Evolutionary conservation across 2,797 vertebrate genomes (phyloP).

Genomic region (Anas capensis): DNA sequence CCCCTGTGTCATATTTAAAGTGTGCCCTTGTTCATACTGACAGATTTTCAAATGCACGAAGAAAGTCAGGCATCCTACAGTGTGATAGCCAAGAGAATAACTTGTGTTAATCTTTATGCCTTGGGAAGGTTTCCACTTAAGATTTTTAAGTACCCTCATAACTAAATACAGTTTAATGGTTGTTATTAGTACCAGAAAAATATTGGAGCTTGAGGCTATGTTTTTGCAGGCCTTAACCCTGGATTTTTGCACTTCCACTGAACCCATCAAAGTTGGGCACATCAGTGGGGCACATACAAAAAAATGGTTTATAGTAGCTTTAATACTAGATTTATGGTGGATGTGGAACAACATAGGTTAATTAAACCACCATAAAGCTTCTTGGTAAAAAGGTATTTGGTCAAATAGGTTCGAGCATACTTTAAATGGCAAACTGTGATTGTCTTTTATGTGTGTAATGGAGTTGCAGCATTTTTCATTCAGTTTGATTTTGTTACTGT

Average conservation of each 20-base stretch:
- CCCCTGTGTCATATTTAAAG: not conserved
- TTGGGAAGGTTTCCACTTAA: not conserved
- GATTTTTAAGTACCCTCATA: not conserved
- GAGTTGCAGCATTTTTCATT: not conserved
- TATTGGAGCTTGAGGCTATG: not conserved
- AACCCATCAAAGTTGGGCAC: not conserved
- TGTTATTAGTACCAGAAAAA: not conserved
- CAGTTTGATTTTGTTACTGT: not conserved
- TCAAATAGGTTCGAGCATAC: not conserved
- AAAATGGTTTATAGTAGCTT: not conserved
- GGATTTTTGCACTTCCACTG: not conserved
- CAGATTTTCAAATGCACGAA: not conserved
- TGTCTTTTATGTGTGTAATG: not conserved
- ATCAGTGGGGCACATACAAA: not conserved
- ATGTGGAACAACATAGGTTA: not conserved
- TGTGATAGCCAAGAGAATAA: not conserved
- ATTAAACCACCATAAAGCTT: not conserved
- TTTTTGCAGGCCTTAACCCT: not conserved
- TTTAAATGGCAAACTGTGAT: not conserved
- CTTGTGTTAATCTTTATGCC: not conserved
- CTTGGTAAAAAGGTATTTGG: not conserved
- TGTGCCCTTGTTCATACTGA: not conserved
- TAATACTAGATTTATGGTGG: not conserved
- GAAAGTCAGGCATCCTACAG: not conserved
- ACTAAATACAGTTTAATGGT: not conserved